Conservation (phyloP, 2,113 vertebrate genomes). For the Nansenia antarctica region DNA sequence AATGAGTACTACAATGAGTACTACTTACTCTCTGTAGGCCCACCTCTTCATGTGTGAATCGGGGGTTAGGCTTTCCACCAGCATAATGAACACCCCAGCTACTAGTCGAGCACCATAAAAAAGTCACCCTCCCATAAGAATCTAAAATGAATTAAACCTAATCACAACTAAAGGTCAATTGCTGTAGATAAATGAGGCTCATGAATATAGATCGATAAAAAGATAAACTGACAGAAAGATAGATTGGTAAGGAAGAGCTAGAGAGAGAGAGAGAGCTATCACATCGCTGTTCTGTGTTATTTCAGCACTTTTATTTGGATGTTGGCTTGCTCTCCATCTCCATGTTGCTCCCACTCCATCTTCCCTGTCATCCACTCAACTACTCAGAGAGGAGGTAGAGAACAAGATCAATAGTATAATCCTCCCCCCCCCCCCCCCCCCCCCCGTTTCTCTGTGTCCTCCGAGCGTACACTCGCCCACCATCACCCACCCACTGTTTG, state of each 20-base stretch:
- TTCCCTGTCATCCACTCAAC: background rate
- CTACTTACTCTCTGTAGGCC: too few relatives aligned
- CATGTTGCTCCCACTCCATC: background rate
- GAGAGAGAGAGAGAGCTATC: background rate
- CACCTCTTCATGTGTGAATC: too few relatives aligned
- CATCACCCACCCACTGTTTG: slow-evolving; percentile 3
- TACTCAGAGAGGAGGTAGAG: slow-evolving; percentile 11
- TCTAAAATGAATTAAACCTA: background rate
- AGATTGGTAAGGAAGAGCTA: background rate
- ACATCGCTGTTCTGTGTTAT: too few relatives aligned
- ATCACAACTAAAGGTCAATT: background rate
- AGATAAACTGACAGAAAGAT: too few relatives aligned
- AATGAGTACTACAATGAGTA: too few relatives aligned
- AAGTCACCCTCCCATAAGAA: background rate
- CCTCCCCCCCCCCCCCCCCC: background rate
- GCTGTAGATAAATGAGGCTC: background rate
- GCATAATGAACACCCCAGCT: background rate
- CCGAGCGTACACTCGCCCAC: slow-evolving; percentile 6
- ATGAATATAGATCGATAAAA: background rate
- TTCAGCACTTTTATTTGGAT: background rate
- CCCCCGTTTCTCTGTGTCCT: background rate
- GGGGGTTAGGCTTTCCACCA: too few relatives aligned
- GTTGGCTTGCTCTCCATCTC: background rate
- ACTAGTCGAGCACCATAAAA: background rate
- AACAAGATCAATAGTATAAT: slow-evolving; percentile 31